Conservation (phyloP, 2,113 vertebrate genomes). For the Eptesicus fuscus region DNA sequence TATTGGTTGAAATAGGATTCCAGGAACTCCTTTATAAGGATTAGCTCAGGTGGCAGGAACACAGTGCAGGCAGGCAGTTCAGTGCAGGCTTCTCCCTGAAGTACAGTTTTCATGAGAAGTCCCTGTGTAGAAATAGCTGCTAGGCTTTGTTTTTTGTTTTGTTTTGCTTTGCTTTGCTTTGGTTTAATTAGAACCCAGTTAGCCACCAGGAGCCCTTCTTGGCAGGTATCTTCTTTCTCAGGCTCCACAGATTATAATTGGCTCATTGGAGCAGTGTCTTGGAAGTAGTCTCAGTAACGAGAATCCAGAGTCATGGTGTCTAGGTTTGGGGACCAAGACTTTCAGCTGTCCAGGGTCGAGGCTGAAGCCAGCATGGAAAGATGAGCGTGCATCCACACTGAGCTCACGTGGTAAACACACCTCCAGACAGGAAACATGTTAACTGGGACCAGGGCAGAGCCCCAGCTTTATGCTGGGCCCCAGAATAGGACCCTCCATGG, state of each 20-base stretch:
- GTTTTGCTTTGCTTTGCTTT: neutral
- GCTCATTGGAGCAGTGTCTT: accelerated
- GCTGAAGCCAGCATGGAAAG: no score
- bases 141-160: neutral
- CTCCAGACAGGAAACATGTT: no score
- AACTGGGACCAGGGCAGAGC: accelerated
- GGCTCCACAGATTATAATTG: neutral
- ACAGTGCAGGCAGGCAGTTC: neutral
- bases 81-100: no score
- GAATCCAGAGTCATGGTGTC: neutral
- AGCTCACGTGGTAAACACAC: accelerated
- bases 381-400: accelerated
- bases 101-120: neutral
- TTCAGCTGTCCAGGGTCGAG: accelerated
- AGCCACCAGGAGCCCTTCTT: neutral
- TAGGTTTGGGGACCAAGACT: no score
- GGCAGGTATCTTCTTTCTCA: neutral
- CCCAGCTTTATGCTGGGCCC: neutral
- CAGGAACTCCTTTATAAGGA: no score
- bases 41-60: no score
- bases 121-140: neutral
- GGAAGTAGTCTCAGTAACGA: neutral
- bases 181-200: neutral
- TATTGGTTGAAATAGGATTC: neutral
- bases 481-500: neutral